Evolutionary conservation across 2,113 vertebrate genomes (phyloP).

Genomic region (Psilopsiagon aurifrons): DNA sequence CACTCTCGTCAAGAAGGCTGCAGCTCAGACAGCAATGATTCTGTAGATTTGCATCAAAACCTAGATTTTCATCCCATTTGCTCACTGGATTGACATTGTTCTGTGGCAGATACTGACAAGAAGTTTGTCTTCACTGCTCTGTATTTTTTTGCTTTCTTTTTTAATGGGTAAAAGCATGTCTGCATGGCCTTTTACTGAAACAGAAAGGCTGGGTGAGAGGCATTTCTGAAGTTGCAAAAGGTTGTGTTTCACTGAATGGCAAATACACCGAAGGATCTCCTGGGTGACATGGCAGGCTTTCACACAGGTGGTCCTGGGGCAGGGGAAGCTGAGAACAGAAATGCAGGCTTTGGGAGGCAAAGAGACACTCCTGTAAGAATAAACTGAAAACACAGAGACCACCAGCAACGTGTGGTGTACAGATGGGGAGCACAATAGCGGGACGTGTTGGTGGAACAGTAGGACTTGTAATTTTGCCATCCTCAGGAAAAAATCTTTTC

Average conservation of each 20-base stretch:
- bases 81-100: slow-evolving; percentile 63
- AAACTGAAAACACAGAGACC: not conserved
- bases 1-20: slow-evolving; percentile 59
- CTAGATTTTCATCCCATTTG: slow-evolving; percentile 54
- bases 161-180: slow-evolving; percentile 25
- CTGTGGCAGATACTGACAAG: slow-evolving; percentile 65
- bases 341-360: not conserved
- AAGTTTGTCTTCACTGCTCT: not conserved
- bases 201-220: not conserved
- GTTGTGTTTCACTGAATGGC: not conserved
- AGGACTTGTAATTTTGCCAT: not conserved
- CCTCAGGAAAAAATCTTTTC: not conserved
- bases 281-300: not conserved
- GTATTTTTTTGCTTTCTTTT: not conserved
- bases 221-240: not conserved
- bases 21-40: slow-evolving; percentile 35
- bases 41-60: slow-evolving; percentile 64
- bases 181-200: not conserved
- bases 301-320: not conserved
- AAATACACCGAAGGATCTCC: not conserved
- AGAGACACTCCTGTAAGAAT: not conserved
- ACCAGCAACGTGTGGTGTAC: not conserved
- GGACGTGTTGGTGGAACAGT: not conserved
- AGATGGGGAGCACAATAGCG: not conserved
- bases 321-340: not conserved